These are phyloP conservation scores for Philereme vetulata DNA, from an alignment of 2,888 invertebrate genomes.

Conservation along the genomic window DNA sequence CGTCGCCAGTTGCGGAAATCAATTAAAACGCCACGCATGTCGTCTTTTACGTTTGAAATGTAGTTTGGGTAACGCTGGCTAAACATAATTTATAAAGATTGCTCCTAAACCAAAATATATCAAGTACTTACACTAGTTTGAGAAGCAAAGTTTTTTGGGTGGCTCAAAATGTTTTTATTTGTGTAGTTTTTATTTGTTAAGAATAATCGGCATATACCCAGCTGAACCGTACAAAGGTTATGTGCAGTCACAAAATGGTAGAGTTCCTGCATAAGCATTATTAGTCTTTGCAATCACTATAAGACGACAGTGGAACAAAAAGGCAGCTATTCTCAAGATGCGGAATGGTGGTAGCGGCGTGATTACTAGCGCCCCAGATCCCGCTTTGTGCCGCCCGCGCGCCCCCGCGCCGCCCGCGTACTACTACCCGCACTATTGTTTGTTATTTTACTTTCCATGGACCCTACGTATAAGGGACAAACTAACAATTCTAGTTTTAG, in stretches of 20 bases:
- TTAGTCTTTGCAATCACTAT: no score
- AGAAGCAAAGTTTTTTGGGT: no score
- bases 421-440: constrained; percentile 47
- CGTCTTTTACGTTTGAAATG: constrained; percentile 4
- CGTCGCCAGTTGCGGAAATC: constrained; percentile 3
- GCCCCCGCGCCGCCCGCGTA: neutral
- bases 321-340: constrained; percentile 13
- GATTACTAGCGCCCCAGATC: constrained; percentile 37
- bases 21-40: constrained; percentile 6
- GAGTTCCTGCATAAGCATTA: no score
- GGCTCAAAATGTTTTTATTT: no score
- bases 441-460: constrained; percentile 42
- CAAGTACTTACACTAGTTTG: constrained; percentile 1
- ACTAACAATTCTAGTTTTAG: no score
- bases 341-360: neutral
- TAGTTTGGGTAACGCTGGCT: neutral
- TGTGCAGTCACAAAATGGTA: no score
- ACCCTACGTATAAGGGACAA: constrained; percentile 11
- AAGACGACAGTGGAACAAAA: constrained; percentile 17
- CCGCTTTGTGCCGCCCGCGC: constrained; percentile 19
- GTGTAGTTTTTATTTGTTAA: no score
- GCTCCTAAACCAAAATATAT: no score
- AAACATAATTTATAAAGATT: no score
- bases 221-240: no score
- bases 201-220: no score